Evolutionary conservation across 2,113 vertebrate species (phyloP), one percentile per base, ranked within the genome.

Genomic region (Cinclus cinclus): DNA sequence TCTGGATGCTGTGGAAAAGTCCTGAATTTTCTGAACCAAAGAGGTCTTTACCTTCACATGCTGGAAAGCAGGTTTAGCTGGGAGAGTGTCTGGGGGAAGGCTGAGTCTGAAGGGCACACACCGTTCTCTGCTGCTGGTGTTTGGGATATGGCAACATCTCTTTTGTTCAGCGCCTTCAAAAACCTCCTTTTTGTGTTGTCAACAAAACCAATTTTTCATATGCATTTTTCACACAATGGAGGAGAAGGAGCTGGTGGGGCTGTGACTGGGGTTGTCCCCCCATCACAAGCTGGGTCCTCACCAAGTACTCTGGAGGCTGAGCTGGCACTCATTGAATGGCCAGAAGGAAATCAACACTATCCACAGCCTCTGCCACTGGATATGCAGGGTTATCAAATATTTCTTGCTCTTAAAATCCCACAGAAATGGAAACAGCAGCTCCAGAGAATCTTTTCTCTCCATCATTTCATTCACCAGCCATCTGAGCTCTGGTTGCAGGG

Each of bases 231-330:
- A 68, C 0, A 1, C 12, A 22, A 25, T 24, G 15, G 9, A 85
- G 52, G 33, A 86, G 79, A 74, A 87, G 39, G 28, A 88, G 20
- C 20, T 1, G 3, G 15, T 41, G 63, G 59, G 35, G 9, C 80
- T 68, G 20, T 0, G 0, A 16, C n/a, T 2, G 4, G 76, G 19
- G 46, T 15, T 62, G n/a, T 49, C 18, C 44, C 52, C 35, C n/a
- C 18, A 15, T 55, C 71, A 37, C 21, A 33, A 33, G 24, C 31
- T 37, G 31, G 25, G 50, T 53, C 64, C 60, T 70, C 1, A 4
- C 28, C 41, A 19, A 17, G 30, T 39, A 24, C n/a, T 3, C 0
- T 11, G 35, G 25, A 85, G 70, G 27, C 44, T 11, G 14, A 90
- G 23, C 63, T 74, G 30, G 22, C 3, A 6, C 27, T 76, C 49